A percentile compares a stretch with the other conserved stretches of the same genome.
Conservation (phyloP, 2,113 vertebrate genomes). For the Malurus melanocephalus region DNA sequence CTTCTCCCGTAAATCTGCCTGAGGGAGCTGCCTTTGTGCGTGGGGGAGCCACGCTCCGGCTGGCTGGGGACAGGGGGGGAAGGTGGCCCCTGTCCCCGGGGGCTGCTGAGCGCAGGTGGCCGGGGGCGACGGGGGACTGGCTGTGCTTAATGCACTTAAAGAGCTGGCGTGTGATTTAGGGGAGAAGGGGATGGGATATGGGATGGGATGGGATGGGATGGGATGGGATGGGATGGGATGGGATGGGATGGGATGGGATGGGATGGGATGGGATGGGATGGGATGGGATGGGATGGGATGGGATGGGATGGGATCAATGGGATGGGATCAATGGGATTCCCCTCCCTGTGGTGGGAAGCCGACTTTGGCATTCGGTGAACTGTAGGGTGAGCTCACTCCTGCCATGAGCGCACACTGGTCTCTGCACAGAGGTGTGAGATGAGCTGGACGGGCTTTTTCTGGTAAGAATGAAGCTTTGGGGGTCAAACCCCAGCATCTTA, state of each 20-base stretch:
- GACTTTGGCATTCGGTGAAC: neutral
- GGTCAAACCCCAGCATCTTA: neutral
- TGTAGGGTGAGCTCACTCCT: neutral
- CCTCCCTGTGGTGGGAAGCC: rapidly evolving
- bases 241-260: neutral
- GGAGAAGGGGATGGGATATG: neutral
- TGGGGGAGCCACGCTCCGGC: neutral
- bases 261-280: neutral
- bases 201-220: neutral
- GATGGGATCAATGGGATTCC: neutral
- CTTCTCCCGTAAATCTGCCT: neutral
- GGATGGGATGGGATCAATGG: neutral
- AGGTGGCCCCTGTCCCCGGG: neutral
- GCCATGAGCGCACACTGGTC: rapidly evolving
- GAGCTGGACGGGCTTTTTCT: rapidly evolving
- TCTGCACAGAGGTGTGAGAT: neutral
- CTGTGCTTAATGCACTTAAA: neutral
- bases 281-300: neutral
- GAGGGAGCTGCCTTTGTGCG: neutral
- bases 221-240: neutral
- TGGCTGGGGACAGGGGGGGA: rapidly evolving
- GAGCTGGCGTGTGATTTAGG: neutral
- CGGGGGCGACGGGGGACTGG: rapidly evolving
- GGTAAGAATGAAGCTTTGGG: neutral
- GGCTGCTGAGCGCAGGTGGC: constrained; percentile 25